Percentiles rank a stretch among this genome's conserved stretches.
These are phyloP conservation scores for Sminthurinus aureus DNA, from an alignment of 2,888 invertebrate genomes.

Conservation along the genomic window DNA sequence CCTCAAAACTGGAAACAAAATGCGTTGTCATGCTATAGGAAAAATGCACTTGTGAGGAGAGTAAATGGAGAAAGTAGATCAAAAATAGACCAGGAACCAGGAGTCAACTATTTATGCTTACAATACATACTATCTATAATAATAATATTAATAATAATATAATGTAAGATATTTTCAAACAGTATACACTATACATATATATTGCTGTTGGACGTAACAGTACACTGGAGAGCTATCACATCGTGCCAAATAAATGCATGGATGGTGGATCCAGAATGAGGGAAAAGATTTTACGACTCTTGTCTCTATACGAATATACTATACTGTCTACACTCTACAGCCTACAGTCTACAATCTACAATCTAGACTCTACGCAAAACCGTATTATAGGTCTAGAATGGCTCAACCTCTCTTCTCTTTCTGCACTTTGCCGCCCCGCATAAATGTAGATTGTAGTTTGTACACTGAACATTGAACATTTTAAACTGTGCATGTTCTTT, in stretches of 20 bases:
- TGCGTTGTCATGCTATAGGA: too few relatives aligned
- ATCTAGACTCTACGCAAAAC: not conserved
- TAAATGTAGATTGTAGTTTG: not conserved
- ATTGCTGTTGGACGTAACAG: constrained; percentile 30
- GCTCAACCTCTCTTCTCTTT: not conserved
- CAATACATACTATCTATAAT: too few relatives aligned
- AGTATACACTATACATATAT: not conserved
- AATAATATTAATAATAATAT: too few relatives aligned
- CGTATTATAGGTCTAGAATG: not conserved
- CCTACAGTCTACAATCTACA: not conserved
- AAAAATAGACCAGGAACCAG: constrained; percentile 15
- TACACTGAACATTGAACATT: too few relatives aligned
- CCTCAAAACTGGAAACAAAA: too few relatives aligned
- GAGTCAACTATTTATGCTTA: not conserved
- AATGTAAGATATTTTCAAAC: too few relatives aligned
- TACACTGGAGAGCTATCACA: constrained; percentile 39
- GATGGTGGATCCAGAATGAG: constrained; percentile 18
- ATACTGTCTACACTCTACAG: not conserved
- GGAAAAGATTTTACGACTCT: constrained; percentile 40
- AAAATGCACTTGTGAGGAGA: too few relatives aligned
- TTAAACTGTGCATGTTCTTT: not conserved
- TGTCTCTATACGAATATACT: not conserved
- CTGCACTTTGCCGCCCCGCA: not conserved
- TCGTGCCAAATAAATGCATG: constrained; percentile 42
- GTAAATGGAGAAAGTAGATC: not conserved